A percentile compares a stretch with the other conserved stretches of the same genome.
Conservation (phyloP, 1,140 invertebrate species). For the Eumeta japonica region DNA sequence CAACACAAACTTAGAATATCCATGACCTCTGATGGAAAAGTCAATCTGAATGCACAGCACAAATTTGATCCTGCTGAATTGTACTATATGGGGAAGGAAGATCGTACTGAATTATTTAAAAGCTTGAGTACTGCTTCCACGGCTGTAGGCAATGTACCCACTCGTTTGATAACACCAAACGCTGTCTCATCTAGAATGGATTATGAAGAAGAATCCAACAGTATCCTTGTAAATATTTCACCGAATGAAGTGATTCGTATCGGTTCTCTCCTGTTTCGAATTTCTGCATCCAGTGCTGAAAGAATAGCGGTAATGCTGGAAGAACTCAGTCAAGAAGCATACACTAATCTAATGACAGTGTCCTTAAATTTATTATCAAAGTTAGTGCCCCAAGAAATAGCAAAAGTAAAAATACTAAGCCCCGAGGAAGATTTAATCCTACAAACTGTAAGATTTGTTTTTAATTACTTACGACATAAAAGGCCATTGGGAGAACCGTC, state of each 20-base stretch:
- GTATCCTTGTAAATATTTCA: conserved; percentile 26
- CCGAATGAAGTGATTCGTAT: conserved; percentile 41
- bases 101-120: conserved; percentile 28
- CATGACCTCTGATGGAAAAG: conserved; percentile 42
- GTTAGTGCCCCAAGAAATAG: conserved; percentile 35
- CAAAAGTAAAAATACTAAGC: conserved; percentile 30
- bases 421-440: conserved; percentile 40
- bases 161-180: conserved; percentile 14
- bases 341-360: conserved; percentile 42
- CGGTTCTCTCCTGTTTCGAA: conserved; percentile 27
- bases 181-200: conserved; percentile 17
- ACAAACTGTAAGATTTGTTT: conserved; percentile 42
- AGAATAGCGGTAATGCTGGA: conserved; percentile 29
- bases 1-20: conserved; percentile 41
- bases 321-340: conserved; percentile 36
- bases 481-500: conserved; percentile 32
- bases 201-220: conserved; percentile 24
- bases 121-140: conserved; percentile 26
- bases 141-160: conserved; percentile 25
- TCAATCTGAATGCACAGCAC: conserved; percentile 44
- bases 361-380: conserved; percentile 34
- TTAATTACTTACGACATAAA: conserved; percentile 40
- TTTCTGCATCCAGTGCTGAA: conserved; percentile 34
- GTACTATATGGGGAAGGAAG: conserved; percentile 26
- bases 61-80: conserved; percentile 39